These are phyloP conservation scores for Phanerotoma sp. DNA, from an alignment of 2,888 invertebrate genomes.

Conservation along the genomic window DNA sequence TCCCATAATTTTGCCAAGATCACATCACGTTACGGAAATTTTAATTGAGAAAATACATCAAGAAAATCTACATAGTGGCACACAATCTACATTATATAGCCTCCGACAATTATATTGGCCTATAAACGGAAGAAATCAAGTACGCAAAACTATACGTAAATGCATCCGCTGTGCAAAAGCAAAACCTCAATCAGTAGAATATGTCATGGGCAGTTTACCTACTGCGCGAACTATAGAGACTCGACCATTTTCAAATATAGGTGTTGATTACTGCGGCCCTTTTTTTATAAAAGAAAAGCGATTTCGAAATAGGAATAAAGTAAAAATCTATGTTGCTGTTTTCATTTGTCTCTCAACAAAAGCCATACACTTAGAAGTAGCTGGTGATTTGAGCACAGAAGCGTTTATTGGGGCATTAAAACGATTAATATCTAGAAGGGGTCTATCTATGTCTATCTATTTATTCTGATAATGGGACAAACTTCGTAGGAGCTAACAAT, in stretches of 20 bases:
- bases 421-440: slow-evolving; percentile 26
- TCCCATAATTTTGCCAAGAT: slow-evolving; percentile 17
- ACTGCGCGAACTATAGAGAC: not conserved
- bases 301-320: slow-evolving; percentile 24
- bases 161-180: slow-evolving; percentile 14
- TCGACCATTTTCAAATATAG: slow-evolving; percentile 15
- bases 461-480: slow-evolving; percentile 27
- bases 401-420: slow-evolving; percentile 26
- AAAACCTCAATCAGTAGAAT: not conserved
- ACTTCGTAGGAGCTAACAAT: slow-evolving; percentile 27
- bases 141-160: slow-evolving; percentile 12
- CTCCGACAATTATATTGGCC: slow-evolving; percentile 27
- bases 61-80: slow-evolving; percentile 25
- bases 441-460: slow-evolving; percentile 8
- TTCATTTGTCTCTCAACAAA: slow-evolving; percentile 29
- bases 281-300: slow-evolving; percentile 29
- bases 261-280: no score
- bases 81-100: slow-evolving; percentile 25
- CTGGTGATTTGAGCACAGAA: slow-evolving; percentile 28
- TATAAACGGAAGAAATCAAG: slow-evolving; percentile 22
- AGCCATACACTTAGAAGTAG: slow-evolving; percentile 29
- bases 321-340: slow-evolving; percentile 28
- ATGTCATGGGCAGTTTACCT: slow-evolving; percentile 6
- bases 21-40: slow-evolving; percentile 9
- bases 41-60: slow-evolving; percentile 11